phyloP scores from a whole-genome alignment of 2,888 invertebrate species.

The Lydus trimaculatus region DNA sequence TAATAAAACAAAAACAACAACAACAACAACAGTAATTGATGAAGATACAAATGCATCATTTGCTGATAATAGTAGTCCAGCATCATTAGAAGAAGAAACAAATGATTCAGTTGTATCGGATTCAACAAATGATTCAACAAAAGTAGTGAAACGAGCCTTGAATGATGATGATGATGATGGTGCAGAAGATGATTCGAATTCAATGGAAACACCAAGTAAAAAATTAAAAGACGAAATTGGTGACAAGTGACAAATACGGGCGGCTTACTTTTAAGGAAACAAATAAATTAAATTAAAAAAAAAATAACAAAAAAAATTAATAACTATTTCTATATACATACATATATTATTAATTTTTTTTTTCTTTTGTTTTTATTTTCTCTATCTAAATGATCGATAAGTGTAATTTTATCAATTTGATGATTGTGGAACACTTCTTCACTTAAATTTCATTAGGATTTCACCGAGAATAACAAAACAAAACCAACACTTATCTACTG shows the following conservation, averaged over 20 bases:
- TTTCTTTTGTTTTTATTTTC: conserved; percentile 37
- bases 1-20: conserved; percentile 15
- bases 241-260: conserved; percentile 64
- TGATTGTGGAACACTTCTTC: too few relatives aligned
- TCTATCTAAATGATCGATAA: conserved; percentile 29
- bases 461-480: too few relatives aligned
- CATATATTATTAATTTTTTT: conserved; percentile 33
- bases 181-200: conserved; percentile 58
- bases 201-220: conserved; percentile 63
- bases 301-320: not conserved
- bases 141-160: conserved; percentile 36
- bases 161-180: conserved; percentile 50
- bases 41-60: conserved; percentile 78
- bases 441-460: too few relatives aligned
- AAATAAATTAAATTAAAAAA: not conserved
- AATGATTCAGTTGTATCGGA: conserved; percentile 63
- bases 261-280: conserved; percentile 45
- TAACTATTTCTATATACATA: conserved; percentile 20
- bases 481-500: not conserved
- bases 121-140: conserved; percentile 59
- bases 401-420: not conserved
- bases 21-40: conserved; percentile 62
- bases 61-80: conserved; percentile 79
- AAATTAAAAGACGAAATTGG: conserved; percentile 61
- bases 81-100: conserved; percentile 64